A percentile compares a stretch with the other conserved stretches of the same genome.
Evolutionary conservation across 2,113 vertebrate species (phyloP).

Genomic region (Dendropsophus ebraccatus): DNA sequence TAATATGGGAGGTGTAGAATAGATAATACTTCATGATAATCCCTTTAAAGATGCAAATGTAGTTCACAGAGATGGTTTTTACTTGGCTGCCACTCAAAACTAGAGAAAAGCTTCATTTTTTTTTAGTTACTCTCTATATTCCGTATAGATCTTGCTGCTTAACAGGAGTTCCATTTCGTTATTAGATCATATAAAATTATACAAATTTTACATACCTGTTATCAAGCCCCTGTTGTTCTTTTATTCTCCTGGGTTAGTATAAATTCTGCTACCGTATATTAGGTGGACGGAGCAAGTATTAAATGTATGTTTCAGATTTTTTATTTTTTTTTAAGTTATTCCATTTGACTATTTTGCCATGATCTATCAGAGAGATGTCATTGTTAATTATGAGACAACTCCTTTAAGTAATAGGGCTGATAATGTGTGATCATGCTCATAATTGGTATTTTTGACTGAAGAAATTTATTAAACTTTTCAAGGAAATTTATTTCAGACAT

Average conservation of each 20-base stretch:
- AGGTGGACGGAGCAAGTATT: no score
- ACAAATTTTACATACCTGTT: background rate
- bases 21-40: background rate
- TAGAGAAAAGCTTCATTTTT: background rate
- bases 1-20: background rate
- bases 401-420: background rate
- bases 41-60: constrained; percentile 5
- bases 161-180: background rate
- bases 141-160: background rate
- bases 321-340: no score
- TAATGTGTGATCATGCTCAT: background rate
- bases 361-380: background rate
- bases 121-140: background rate
- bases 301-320: no score
- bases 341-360: background rate
- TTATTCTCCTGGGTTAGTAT: no score
- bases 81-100: background rate
- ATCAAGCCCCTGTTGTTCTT: no score
- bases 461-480: no score
- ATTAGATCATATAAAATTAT: background rate
- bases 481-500: no score
- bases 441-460: background rate
- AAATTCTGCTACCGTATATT: no score
- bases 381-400: background rate
- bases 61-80: background rate